These are phyloP conservation scores for Trachelus troglodyta DNA, from an alignment of 2,888 invertebrate species.

Conservation along the genomic window DNA sequence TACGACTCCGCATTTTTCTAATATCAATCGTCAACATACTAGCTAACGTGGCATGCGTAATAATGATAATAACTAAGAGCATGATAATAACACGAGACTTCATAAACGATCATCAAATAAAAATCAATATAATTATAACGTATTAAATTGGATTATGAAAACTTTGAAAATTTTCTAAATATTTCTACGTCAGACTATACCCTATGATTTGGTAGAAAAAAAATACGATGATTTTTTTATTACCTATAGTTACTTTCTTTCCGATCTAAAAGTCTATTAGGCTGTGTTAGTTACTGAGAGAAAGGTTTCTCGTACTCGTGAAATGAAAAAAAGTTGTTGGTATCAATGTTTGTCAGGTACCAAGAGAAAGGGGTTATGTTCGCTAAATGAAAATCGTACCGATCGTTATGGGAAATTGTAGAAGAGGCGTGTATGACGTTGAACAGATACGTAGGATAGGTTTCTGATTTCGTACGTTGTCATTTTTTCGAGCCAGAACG, in stretches of 20 bases:
- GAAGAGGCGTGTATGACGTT: background rate
- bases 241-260: background rate
- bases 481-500: background rate
- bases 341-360: background rate
- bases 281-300: background rate
- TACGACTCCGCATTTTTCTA: background rate
- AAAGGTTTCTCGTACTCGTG: background rate
- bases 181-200: background rate
- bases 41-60: background rate
- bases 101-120: background rate
- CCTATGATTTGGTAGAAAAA: background rate
- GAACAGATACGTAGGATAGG: background rate
- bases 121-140: background rate
- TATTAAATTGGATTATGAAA: background rate
- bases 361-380: background rate
- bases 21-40: background rate
- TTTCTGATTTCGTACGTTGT: background rate
- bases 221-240: background rate
- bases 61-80: background rate
- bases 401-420: background rate
- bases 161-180: background rate
- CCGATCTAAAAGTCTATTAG: background rate
- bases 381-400: background rate
- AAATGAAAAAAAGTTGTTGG: background rate
- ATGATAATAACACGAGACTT: background rate